Base-by-base conservation (phyloP, 2,888 invertebrate genomes). In the Calameuta filiformis region DNA sequence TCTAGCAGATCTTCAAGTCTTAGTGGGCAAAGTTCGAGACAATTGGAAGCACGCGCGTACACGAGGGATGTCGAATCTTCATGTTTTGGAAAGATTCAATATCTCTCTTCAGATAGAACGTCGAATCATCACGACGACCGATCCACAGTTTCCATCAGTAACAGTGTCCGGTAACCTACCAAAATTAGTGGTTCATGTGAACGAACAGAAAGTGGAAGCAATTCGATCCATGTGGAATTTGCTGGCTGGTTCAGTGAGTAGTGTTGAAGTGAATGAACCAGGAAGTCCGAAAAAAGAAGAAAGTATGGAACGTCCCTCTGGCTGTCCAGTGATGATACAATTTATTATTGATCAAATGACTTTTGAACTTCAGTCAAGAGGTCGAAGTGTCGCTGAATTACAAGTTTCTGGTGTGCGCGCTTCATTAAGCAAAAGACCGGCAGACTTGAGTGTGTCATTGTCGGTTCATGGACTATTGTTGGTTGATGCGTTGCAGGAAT, bases 401-500 rank as follows among this genome's bases (percentile, higher is more conserved):
- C 98, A 98, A 92, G 97, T 98, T 40, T 95, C 96, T 79, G 98
- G 98, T 35, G 98, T 98, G 69, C 94, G 95, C 87, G 95, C 95
- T 68, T 95, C 96, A 11, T 93, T 96, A 82, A 95, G 95, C 35
- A 95, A 96, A 89, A 93, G 97, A 69, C 94, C 95, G 0, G 93
- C 93, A 31, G 97, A 97, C 90, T 94, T 95, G 6, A 95, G 95
- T 84, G 93, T 98, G 69, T 95, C 96, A 2, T 94, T 98, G 80
- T 97, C 97, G 15, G 98, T 99, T 75, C 98, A 98, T 92, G 97
- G 98, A 86, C 93, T 99, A 84, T 93, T 99, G 78, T 92, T 99
- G 77, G 98, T 98, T 4, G 99, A 99, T 93, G 98, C 98, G 75
- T 93, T 98, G 90, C 98, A 99, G 92, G 97, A 97, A 30, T 98